Evolutionary conservation across 2,888 invertebrate genomes (phyloP).

Genomic region (Euphydryas editha): DNA sequence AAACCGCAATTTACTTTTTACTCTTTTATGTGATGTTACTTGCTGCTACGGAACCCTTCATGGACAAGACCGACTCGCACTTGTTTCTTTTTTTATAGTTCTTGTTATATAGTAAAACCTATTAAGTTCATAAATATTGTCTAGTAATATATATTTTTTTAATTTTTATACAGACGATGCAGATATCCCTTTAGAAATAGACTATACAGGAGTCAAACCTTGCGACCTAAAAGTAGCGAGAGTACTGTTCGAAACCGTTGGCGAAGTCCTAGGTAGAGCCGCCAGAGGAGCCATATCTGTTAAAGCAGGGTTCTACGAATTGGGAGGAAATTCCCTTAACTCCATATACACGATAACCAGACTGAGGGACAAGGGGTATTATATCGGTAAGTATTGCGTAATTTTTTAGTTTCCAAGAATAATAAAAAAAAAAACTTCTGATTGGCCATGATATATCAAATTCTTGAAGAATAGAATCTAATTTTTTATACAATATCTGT

Average conservation of each 20-base stretch:
- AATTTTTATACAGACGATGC: slow-evolving; percentile 68
- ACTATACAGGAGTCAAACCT: slow-evolving; percentile 85
- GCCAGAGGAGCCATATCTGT: slow-evolving; percentile 84
- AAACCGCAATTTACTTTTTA: too few species aligned
- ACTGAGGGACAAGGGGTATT: slow-evolving; percentile 89
- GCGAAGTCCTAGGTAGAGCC: slow-evolving; percentile 87
- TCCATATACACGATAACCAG: slow-evolving; percentile 92
- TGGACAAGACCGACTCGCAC: too few species aligned
- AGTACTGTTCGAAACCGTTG: slow-evolving; percentile 89
- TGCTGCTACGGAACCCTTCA: too few species aligned
- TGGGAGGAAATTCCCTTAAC: slow-evolving; percentile 94
- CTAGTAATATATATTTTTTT: background rate
- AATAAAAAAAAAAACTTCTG: too few species aligned
- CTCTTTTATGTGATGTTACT: too few species aligned
- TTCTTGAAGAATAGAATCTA: too few species aligned
- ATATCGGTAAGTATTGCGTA: slow-evolving; percentile 85
- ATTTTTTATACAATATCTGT: too few species aligned
- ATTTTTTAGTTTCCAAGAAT: background rate
- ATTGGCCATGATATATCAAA: too few species aligned
- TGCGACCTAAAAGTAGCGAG: slow-evolving; percentile 85
- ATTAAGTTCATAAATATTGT: background rate
- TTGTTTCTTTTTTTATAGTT: too few species aligned
- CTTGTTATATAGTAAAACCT: too few species aligned
- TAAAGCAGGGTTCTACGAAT: slow-evolving; percentile 90
- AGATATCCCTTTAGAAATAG: slow-evolving; percentile 84